Base-by-base conservation (phyloP, 2,888 invertebrate genomes). In the Philopedon plagiatum region DNA sequence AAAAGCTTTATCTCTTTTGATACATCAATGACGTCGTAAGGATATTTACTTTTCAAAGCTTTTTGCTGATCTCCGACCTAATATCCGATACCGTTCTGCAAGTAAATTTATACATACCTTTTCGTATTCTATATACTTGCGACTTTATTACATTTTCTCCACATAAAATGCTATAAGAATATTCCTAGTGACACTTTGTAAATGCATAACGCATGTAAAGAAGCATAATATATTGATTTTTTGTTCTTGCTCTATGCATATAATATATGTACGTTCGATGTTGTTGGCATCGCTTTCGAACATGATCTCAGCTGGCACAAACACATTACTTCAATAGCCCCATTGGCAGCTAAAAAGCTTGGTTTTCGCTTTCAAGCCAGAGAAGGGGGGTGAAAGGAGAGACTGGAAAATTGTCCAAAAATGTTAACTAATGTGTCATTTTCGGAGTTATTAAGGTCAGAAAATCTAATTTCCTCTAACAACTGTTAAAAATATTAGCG, bases 141-240 rank as follows among this genome's bases (percentile, higher is more conserved):
- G 19, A 37, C 21, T 57, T 57, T 57, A 57, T 39, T n/a, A 32
- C 19, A 5, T 23, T 57, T 57, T 7, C 21, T 57, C 21, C n/a
- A 19, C 8, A 57, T 57, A 57, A 39, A 57, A 21, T 57, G 5
- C 13, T 23, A 39, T 39, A 57, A 32, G 37, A 23, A 57, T 37
- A 57, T 57, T 57, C 39, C 37, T 4, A 21, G 13, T n/a, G 57
- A 57, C 57, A 39, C 23, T 37, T 21, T 37, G 57, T 13, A 49
- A 23, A 26, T 49, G 26, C 19, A 49, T 1, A 11, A 1, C 8
- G 26, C 5, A 26, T 7, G 13, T 26, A 7, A 49, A 49, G 26
- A 26, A 7, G 13, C 13, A 49, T n/a, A 18, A 15, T 5, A 7
- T 26, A 13, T 26, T 49, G 44, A 44, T 9, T 44, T 44, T 44